Evolutionary conservation across 1,140 invertebrate genomes (phyloP).

Genomic region (Coptotermes formosanus): DNA sequence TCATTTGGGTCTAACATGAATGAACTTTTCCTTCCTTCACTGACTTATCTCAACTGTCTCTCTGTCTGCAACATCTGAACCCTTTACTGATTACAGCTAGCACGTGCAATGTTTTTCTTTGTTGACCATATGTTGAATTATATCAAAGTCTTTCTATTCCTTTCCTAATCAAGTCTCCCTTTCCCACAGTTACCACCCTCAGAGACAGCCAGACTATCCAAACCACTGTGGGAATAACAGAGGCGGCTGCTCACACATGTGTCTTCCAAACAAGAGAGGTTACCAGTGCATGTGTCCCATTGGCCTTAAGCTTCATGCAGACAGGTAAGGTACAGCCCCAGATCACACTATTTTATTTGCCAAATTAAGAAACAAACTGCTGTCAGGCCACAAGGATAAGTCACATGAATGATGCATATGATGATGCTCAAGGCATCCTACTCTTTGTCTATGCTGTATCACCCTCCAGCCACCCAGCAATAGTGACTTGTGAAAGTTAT

Average conservation of each 20-base stretch:
- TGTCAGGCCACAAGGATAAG: no score
- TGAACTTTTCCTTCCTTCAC: no score
- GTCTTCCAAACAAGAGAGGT: constrained; percentile 70
- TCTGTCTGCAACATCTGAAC: no score
- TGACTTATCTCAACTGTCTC: no score
- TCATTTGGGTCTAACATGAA: no score
- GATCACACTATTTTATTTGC: constrained; percentile 3
- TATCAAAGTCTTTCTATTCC: no score
- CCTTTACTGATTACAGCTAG: no score
- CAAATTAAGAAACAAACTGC: background rate
- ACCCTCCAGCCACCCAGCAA: background rate
- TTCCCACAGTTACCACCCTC: constrained; percentile 65
- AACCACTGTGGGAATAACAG: constrained; percentile 73
- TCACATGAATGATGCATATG: no score
- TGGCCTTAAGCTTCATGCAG: constrained; percentile 70
- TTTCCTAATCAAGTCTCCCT: no score
- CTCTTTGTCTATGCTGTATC: background rate
- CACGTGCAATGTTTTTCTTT: no score
- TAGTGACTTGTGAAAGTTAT: background rate
- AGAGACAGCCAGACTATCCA: constrained; percentile 70
- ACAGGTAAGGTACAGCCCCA: constrained; percentile 51
- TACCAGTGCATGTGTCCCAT: constrained; percentile 82
- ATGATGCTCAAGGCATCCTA: background rate
- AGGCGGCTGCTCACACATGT: constrained; percentile 87
- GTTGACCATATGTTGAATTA: no score